Evolutionary conservation across 2,888 invertebrate species (phyloP).

Genomic region (Empis stercorea): DNA sequence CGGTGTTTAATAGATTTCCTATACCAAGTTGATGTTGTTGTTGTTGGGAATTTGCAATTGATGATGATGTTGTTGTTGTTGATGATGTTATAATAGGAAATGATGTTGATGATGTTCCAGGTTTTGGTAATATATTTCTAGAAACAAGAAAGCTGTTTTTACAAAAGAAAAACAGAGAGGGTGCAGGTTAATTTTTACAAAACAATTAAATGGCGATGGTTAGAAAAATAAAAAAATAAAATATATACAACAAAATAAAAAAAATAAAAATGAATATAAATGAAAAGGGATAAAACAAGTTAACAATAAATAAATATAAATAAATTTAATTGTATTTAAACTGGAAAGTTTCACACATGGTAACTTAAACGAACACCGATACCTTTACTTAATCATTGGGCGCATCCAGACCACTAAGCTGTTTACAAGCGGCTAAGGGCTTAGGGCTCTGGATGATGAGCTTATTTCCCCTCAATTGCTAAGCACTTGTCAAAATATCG

Average conservation of each 20-base stretch:
- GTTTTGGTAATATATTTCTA: conserved; percentile 36
- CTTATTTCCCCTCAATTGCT: too few relatives aligned
- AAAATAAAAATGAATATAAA: conserved; percentile 4
- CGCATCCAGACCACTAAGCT: too few relatives aligned
- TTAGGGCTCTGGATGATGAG: too few relatives aligned
- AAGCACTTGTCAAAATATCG: too few relatives aligned
- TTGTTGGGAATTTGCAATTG: neutral
- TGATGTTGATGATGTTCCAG: conserved; percentile 14
- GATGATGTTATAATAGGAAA: too few relatives aligned
- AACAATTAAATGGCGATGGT: conserved; percentile 18
- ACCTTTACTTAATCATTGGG: too few relatives aligned
- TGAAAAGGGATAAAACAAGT: neutral
- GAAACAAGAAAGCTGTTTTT: conserved; percentile 26
- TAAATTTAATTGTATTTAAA: neutral
- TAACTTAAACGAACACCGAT: too few relatives aligned
- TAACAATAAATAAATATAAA: neutral
- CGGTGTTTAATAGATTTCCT: neutral
- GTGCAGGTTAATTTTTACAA: conserved; percentile 18
- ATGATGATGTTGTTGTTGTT: neutral
- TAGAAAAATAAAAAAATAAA: conserved; percentile 13
- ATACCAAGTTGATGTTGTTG: neutral
- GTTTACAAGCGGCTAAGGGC: too few relatives aligned
- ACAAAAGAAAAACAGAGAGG: conserved; percentile 14
- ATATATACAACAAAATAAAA: conserved; percentile 7
- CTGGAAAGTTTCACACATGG: too few relatives aligned